phyloP scores from a whole-genome alignment of 2,113 vertebrate species.

The Myrmecophaga tridactyla region DNA sequence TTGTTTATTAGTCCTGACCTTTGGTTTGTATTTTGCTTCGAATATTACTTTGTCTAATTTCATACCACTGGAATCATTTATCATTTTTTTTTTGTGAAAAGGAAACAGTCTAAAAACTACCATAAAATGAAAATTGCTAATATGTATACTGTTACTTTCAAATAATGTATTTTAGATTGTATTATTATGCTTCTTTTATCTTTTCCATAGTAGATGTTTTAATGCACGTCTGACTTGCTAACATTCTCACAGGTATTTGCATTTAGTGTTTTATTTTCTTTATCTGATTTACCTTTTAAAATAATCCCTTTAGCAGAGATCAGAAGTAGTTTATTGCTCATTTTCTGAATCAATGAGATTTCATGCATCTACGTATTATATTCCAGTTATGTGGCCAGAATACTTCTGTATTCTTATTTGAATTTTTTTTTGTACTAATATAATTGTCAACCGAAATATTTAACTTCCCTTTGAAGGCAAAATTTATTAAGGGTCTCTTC shows the following conservation, averaged over 20 bases:
- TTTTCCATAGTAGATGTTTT: conserved; percentile 37
- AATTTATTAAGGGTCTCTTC: conserved; percentile 75
- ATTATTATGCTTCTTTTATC: neutral
- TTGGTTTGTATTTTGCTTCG: neutral
- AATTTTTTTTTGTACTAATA: conserved; percentile 75
- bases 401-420: conserved; percentile 68
- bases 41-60: neutral
- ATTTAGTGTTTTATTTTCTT: conserved; percentile 65
- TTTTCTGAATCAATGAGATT: conserved; percentile 74
- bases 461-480: conserved; percentile 75
- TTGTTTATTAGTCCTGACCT: conserved; percentile 38
- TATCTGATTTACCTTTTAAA: conserved; percentile 69
- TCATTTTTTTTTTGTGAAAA: conserved; percentile 43
- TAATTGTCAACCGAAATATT: conserved; percentile 78
- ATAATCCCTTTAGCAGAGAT: conserved; percentile 50
- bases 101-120: neutral
- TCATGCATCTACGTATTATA: conserved; percentile 71
- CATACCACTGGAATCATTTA: conserved; percentile 12
- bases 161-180: conserved; percentile 25
- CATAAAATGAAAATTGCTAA: conserved; percentile 28
- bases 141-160: neutral
- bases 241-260: conserved; percentile 33
- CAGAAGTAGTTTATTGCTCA: conserved; percentile 65
- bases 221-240: conserved; percentile 53
- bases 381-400: conserved; percentile 72